Evolutionary conservation across 2,797 vertebrate genomes (phyloP).

Genomic region (Hoplostethus mediterraneus): DNA sequence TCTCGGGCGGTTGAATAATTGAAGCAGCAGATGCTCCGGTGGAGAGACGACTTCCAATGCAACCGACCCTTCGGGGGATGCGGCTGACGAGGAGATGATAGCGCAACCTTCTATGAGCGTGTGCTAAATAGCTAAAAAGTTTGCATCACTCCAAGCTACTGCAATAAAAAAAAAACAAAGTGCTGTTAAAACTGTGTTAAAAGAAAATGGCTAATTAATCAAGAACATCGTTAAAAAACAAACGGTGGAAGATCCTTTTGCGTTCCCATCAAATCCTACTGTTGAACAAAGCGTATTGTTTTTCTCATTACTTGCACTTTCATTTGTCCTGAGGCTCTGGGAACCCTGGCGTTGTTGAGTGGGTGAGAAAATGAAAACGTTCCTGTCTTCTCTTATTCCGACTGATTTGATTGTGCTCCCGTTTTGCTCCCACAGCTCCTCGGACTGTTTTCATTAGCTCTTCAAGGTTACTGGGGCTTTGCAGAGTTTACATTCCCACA

Average conservation of each 20-base stretch:
- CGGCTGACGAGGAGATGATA: conserved; percentile 35
- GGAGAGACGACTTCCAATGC: conserved; percentile 43
- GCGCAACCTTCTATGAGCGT: neutral
- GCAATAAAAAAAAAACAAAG: conserved; percentile 19
- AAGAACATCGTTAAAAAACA: conserved; percentile 72
- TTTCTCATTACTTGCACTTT: conserved; percentile 73
- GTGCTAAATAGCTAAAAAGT: conserved; percentile 37
- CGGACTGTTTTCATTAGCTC: conserved; percentile 70
- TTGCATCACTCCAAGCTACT: conserved; percentile 38
- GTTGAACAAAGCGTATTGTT: conserved; percentile 73
- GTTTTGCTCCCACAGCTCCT: conserved; percentile 57
- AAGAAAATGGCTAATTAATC: conserved; percentile 73
- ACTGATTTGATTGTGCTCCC: conserved; percentile 56
- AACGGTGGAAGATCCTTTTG: conserved; percentile 55
- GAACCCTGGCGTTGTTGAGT: conserved; percentile 74
- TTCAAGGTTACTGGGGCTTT: conserved; percentile 66
- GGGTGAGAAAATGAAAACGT: conserved; percentile 70
- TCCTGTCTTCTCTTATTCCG: conserved; percentile 50
- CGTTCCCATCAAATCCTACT: conserved; percentile 61
- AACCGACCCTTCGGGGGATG: conserved; percentile 30
- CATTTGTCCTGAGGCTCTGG: conserved; percentile 68
- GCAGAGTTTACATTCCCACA: conserved; percentile 56
- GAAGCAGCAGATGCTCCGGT: conserved; percentile 58
- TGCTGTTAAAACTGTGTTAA: conserved; percentile 45
- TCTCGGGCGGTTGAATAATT: conserved; percentile 72